These are phyloP conservation scores for Rhizoglyphus robini DNA, from an alignment of 1,140 invertebrate species.

Conservation along the genomic window DNA sequence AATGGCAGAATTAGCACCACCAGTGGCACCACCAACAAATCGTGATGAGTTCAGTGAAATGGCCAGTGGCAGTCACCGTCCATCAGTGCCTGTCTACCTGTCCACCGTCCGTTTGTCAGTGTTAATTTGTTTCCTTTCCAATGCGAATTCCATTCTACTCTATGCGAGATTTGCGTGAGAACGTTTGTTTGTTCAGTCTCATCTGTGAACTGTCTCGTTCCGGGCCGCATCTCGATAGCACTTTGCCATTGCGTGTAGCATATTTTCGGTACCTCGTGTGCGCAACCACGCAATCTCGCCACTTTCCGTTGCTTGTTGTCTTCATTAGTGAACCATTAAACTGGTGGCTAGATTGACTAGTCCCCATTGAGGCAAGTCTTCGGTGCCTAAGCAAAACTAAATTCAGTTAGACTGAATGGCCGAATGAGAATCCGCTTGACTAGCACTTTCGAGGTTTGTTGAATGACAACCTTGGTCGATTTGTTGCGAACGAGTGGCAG, in stretches of 20 bases:
- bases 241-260: not conserved
- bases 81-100: not conserved
- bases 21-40: not conserved
- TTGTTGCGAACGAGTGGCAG: too few species aligned
- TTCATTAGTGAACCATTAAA: not conserved
- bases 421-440: too few species aligned
- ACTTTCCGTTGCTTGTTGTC: not conserved
- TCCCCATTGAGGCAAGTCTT: not conserved
- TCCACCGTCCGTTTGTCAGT: not conserved
- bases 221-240: not conserved
- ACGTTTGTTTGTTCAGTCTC: not conserved
- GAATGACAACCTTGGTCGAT: too few species aligned
- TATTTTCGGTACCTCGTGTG: not conserved
- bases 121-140: slow-evolving; percentile 7
- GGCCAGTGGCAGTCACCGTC: not conserved
- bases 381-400: not conserved
- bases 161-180: slow-evolving; percentile 3
- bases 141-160: not conserved
- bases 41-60: not conserved
- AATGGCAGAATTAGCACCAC: not conserved
- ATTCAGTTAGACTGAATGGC: too few species aligned
- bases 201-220: not conserved
- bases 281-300: too few species aligned
- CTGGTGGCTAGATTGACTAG: not conserved
- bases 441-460: too few species aligned